Base-by-base conservation (phyloP, 2,888 invertebrate genomes). In the Drosophila austrosaltans region DNA sequence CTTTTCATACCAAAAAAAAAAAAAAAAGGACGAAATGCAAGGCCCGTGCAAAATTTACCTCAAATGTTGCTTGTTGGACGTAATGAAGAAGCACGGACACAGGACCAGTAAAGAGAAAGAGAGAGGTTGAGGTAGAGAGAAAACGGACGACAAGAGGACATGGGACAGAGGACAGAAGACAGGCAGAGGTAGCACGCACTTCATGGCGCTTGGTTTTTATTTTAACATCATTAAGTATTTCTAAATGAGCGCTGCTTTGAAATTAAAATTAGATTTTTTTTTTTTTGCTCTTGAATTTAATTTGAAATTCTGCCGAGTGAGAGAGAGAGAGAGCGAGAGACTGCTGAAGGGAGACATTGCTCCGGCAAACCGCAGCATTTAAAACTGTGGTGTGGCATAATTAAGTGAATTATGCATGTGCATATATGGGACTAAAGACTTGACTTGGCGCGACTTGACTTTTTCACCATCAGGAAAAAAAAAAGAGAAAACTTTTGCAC, bases 181-280 rank as follows among this genome's bases (percentile, higher is more conserved):
- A 48, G 48, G 48, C 48, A 48, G 48, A 48, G 48, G 48, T 48
- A 32, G 36, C 68, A 84, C 82, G 79, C 82, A 79, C 81, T 81
- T 81, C 82, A 79, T 72, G 82, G 72, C 79, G 72, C 77, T 79
- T 80, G 88, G 76, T 86, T 85, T 82, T 78, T 83, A 79, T 79
- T 82, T 82, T 85, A 82, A 87, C 85, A 87, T 86, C 88, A 88
- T 85, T 85, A 85, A 85, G 80, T 78, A 87, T 85, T 85, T 84
- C 79, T 85, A 87, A 87, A 85, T 87, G 82, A 87, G 88, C 76
- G 76, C 69, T 70, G 77, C 83, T 86, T 82, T 82, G 85, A 88
- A 85, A 88, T 88, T 85, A 86, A 88, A 85, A 88, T 88, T 79
- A 76, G 73, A 82, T 82, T 81, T 73, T 66, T 60, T n/a, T 12